These are phyloP conservation scores for Tychaedon coryphoeus DNA, from an alignment of 2,113 vertebrate genomes.

Conservation along the genomic window DNA sequence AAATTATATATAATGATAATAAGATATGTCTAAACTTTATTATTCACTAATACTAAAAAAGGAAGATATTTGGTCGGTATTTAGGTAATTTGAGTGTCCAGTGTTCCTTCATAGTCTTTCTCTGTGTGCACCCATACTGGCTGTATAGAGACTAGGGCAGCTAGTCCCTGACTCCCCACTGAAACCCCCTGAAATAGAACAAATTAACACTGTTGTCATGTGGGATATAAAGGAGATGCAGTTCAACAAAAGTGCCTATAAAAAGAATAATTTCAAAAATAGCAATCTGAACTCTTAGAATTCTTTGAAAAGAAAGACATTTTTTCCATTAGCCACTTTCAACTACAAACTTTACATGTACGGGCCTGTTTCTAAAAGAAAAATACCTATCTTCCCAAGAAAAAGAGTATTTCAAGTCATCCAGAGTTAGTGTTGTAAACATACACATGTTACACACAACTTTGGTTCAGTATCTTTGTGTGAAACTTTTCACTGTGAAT, in stretches of 20 bases:
- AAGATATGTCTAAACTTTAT: background rate
- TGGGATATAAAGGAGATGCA: background rate
- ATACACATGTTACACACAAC: rapidly evolving
- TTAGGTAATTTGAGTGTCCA: background rate
- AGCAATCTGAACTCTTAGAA: background rate
- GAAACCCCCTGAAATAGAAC: background rate
- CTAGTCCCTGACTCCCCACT: background rate
- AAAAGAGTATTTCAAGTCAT: background rate
- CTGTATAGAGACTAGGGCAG: background rate
- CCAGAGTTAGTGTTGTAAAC: background rate
- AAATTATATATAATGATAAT: background rate
- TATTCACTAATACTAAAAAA: background rate
- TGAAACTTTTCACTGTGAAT: background rate
- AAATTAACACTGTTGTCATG: background rate
- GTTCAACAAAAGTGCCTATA: background rate
- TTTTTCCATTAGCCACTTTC: background rate
- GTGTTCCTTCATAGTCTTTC: background rate
- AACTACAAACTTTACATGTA: background rate
- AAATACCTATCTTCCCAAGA: background rate
- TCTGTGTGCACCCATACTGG: background rate
- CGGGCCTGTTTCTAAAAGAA: background rate
- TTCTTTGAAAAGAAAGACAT: background rate
- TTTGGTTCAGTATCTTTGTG: background rate
- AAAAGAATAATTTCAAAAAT: background rate
- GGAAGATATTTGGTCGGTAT: background rate